Evolutionary conservation across 2,113 vertebrate species (phyloP).

Genomic region (Prunella himalayana): DNA sequence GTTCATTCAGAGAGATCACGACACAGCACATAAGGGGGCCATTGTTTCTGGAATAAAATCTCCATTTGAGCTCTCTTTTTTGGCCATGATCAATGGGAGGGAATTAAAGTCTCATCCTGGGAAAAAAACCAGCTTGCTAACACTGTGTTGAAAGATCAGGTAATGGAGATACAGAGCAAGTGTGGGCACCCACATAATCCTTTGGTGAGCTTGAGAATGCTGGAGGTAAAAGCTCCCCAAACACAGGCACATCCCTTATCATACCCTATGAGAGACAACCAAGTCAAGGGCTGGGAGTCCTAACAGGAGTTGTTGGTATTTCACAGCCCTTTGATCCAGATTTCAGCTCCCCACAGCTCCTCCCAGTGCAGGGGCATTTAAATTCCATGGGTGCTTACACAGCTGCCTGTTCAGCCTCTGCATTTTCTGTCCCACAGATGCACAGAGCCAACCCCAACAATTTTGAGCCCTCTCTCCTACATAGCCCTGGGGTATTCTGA

Average conservation of each 20-base stretch:
- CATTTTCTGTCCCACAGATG: neutral
- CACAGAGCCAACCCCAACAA: neutral
- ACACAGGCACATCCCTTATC: neutral
- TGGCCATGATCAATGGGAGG: conserved; percentile 52
- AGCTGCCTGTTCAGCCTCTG: neutral
- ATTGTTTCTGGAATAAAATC: conserved; percentile 67
- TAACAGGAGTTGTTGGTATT: neutral
- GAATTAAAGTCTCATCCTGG: conserved; percentile 57
- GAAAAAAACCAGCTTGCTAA: conserved; percentile 33
- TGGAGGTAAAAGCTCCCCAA: neutral
- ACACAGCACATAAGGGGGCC: conserved; percentile 25
- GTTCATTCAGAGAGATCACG: conserved; percentile 16
- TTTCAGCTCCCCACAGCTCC: neutral
- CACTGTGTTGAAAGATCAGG: conserved; percentile 60
- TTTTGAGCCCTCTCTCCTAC: neutral
- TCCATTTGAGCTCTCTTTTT: conserved; percentile 56
- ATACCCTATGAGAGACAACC: neutral
- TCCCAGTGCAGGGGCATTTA: neutral
- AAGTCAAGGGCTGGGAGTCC: neutral
- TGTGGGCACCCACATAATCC: neutral
- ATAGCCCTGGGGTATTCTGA: neutral
- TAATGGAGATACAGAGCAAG: conserved; percentile 20
- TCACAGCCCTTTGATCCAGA: neutral
- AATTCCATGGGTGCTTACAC: neutral
- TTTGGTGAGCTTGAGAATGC: neutral